phyloP scores from a whole-genome alignment of 2,113 vertebrate species.

The Eptesicus fuscus region DNA sequence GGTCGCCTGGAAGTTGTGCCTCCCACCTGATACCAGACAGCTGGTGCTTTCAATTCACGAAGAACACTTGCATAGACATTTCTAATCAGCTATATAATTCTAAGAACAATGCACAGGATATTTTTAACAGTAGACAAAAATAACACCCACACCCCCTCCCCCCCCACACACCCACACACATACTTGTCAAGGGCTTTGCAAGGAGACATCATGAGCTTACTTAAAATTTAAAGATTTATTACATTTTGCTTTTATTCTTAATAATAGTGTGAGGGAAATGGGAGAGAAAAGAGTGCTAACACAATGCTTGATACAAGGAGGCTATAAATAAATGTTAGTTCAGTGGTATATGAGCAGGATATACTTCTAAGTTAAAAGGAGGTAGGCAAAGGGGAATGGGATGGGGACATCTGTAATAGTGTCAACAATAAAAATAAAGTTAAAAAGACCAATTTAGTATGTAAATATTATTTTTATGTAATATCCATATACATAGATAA shows the following conservation, averaged over 20 bases:
- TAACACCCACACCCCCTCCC: background rate
- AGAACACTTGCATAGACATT: background rate
- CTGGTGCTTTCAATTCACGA: constrained; percentile 16
- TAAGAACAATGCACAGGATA: background rate
- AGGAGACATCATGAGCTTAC: background rate
- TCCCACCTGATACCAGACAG: background rate
- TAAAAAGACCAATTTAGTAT: background rate
- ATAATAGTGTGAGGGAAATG: background rate
- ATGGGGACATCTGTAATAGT: too few species aligned
- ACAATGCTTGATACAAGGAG: background rate
- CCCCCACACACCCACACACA: background rate
- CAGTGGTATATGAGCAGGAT: background rate
- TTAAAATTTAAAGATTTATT: background rate
- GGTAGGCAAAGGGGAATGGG: too few species aligned
- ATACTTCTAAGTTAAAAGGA: background rate
- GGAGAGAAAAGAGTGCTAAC: background rate
- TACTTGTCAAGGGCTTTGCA: background rate
- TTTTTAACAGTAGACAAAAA: constrained; percentile 56
- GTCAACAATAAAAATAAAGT: background rate
- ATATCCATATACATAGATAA: background rate
- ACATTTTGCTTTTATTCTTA: background rate
- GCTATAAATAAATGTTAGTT: background rate
- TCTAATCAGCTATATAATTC: constrained; percentile 24
- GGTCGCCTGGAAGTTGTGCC: background rate
- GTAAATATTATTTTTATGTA: background rate